Percentiles rank a stretch among this genome's conserved stretches.
Conservation (phyloP, 2,113 vertebrate genomes). For the Actenoides hombroni region DNA sequence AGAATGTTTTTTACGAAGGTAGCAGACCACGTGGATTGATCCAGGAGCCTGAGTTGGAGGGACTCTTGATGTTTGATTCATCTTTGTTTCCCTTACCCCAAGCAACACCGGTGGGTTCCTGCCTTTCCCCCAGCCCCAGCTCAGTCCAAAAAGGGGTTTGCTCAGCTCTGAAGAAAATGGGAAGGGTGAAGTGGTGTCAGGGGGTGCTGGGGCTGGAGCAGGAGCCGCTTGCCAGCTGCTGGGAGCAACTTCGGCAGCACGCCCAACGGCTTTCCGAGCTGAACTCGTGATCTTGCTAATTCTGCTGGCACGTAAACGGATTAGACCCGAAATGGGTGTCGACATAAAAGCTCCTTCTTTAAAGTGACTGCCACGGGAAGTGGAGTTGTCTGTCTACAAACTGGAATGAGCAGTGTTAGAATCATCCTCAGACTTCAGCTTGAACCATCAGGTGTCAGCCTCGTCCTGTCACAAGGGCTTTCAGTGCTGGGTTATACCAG, state of each 20-base stretch:
- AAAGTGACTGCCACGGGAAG: background rate
- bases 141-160: background rate
- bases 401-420: rapidly evolving
- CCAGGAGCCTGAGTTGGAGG: background rate
- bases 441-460: background rate
- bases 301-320: background rate
- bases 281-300: background rate
- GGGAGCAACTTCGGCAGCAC: rapidly evolving
- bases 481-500: background rate
- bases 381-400: background rate
- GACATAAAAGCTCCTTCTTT: background rate
- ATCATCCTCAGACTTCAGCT: background rate
- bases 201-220: background rate
- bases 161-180: background rate
- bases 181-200: rapidly evolving
- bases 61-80: background rate
- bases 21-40: rapidly evolving
- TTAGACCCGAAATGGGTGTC: background rate
- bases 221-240: slow-evolving; percentile 6
- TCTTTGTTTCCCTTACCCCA: background rate
- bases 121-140: background rate
- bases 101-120: rapidly evolving
- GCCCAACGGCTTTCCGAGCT: background rate
- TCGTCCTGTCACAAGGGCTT: background rate
- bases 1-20: background rate